These are phyloP conservation scores for Ceryle rudis DNA, from an alignment of 2,797 vertebrate species.

Conservation along the genomic window DNA sequence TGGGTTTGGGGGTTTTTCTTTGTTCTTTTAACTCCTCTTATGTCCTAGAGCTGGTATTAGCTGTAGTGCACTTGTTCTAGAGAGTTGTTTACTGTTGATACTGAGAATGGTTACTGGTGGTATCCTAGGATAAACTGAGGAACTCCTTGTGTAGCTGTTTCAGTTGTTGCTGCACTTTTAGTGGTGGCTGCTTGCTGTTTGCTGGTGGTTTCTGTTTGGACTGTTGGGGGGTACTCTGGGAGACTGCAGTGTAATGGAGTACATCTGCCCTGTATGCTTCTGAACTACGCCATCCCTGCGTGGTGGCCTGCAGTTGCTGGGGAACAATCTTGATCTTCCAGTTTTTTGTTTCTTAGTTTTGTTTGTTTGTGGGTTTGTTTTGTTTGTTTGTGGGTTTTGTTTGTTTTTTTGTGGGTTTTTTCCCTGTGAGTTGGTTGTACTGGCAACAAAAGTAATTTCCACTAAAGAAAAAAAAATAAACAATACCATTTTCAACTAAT, in stretches of 20 bases:
- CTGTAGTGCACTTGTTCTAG: not conserved
- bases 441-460: not conserved
- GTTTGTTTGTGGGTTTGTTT: no score
- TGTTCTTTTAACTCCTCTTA: not conserved
- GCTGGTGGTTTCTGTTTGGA: not conserved
- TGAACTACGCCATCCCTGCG: accelerated
- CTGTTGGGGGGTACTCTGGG: not conserved
- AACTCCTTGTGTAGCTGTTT: not conserved
- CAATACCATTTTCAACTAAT: no score
- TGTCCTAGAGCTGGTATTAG: not conserved
- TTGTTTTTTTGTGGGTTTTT: not conserved
- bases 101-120: not conserved
- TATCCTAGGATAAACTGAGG: not conserved
- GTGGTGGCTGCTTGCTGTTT: not conserved
- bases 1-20: not conserved
- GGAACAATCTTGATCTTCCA: not conserved
- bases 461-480: not conserved
- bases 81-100: not conserved
- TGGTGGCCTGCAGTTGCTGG: not conserved
- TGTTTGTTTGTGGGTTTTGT: no score
- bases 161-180: not conserved
- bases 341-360: not conserved
- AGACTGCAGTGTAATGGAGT: not conserved
- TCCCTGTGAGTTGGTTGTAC: not conserved
- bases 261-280: not conserved